These are phyloP conservation scores for Odontomachus brunneus DNA, from an alignment of 1,140 invertebrate genomes.

Conservation along the genomic window DNA sequence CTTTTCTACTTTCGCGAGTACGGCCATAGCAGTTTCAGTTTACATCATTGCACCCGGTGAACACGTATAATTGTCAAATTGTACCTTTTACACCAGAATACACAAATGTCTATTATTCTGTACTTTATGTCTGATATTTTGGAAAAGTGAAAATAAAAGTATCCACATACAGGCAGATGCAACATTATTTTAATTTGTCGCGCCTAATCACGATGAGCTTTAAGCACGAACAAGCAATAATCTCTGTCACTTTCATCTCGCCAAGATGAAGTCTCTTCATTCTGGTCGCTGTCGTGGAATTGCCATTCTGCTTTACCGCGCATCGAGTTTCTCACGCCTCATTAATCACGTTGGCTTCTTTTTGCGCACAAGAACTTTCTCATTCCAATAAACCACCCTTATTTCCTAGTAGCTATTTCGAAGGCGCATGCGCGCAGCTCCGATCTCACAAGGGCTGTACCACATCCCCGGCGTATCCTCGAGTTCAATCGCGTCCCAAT, in stretches of 20 bases:
- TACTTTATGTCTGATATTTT: neutral
- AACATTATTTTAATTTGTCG: neutral
- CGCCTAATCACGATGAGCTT: too few relatives aligned
- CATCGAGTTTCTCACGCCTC: slow-evolving; percentile 51
- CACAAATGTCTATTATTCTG: neutral
- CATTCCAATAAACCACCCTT: slow-evolving; percentile 4
- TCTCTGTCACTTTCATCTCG: too few relatives aligned
- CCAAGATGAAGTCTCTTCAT: too few relatives aligned
- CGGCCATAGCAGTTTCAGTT: neutral
- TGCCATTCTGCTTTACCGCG: slow-evolving; percentile 38
- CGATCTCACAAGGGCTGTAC: slow-evolving; percentile 1
- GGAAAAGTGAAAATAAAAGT: slow-evolving; percentile 23
- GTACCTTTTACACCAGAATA: slow-evolving; percentile 32
- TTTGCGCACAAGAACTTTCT: slow-evolving; percentile 19
- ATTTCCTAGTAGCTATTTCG: slow-evolving; percentile 33
- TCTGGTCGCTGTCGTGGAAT: neutral
- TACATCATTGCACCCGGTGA: neutral
- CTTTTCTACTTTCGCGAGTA: too few relatives aligned
- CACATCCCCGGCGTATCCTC: neutral
- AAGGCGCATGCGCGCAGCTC: slow-evolving; percentile 69
- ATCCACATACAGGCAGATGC: slow-evolving; percentile 24
- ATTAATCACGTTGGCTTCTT: slow-evolving; percentile 58
- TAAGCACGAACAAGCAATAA: too few relatives aligned
- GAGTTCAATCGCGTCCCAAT: neutral
- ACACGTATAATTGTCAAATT: neutral